phyloP scores from a whole-genome alignment of 2,113 vertebrate species.

The Scytalopus superciliaris region DNA sequence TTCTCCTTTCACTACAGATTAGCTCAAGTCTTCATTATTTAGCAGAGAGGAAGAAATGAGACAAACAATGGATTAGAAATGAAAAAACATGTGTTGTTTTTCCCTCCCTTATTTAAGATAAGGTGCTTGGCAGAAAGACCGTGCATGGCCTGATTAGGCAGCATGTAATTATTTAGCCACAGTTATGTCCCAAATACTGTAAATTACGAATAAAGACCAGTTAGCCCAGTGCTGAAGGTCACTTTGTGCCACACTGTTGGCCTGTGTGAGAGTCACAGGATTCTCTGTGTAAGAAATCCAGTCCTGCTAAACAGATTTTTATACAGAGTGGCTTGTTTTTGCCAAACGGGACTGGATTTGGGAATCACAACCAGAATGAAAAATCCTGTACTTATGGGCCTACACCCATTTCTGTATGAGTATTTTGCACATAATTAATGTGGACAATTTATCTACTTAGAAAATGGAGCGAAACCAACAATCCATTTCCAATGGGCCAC shows the following conservation, averaged over 20 bases:
- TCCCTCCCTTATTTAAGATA: background rate
- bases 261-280: background rate
- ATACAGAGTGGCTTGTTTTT: background rate
- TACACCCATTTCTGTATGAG: background rate
- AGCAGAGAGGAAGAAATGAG: background rate
- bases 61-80: background rate
- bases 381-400: background rate
- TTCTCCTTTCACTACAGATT: background rate
- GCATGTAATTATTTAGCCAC: background rate
- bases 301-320: conserved; percentile 1
- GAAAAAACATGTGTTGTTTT: background rate
- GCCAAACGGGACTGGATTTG: background rate
- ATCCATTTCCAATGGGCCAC: background rate
- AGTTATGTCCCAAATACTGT: background rate
- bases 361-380: background rate
- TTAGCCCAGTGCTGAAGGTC: background rate
- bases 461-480: background rate
- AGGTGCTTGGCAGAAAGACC: background rate
- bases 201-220: background rate
- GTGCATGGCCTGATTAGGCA: background rate
- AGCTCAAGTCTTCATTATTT: background rate
- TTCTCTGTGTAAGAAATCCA: background rate
- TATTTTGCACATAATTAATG: background rate
- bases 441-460: background rate
- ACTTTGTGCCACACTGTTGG: background rate